phyloP scores from a whole-genome alignment of 2,797 vertebrate genomes.

The Cuniculus paca region DNA sequence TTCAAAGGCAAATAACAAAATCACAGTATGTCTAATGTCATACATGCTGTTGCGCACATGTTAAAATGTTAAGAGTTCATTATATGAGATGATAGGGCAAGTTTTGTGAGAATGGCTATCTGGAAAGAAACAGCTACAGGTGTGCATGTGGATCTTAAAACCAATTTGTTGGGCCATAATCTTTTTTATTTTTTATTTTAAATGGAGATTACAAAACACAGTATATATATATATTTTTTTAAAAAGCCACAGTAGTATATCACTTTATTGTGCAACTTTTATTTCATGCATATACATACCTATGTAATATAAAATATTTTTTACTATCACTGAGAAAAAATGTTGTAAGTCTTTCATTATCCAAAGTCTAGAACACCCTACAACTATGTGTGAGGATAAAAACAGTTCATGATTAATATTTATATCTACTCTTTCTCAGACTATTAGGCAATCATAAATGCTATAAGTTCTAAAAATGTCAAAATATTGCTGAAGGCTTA shows the following conservation, averaged over 20 bases:
- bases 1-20: slow-evolving; percentile 43
- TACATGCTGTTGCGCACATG: background rate
- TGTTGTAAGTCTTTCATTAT: slow-evolving; percentile 38
- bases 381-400: background rate
- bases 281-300: slow-evolving; percentile 42
- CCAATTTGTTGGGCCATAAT: background rate
- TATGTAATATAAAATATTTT: slow-evolving; percentile 51
- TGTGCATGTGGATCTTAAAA: background rate
- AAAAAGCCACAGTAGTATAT: background rate
- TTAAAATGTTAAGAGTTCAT: slow-evolving; percentile 54
- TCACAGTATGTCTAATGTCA: background rate
- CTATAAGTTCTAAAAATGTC: slow-evolving; percentile 11
- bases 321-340: slow-evolving; percentile 39
- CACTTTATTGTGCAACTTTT: slow-evolving; percentile 77
- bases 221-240: background rate
- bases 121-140: slow-evolving; percentile 2
- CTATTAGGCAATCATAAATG: slow-evolving; percentile 47
- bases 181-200: background rate
- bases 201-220: slow-evolving; percentile 72
- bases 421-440: slow-evolving; percentile 40
- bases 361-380: slow-evolving; percentile 16
- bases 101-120: background rate
- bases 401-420: background rate
- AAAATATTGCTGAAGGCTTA: slow-evolving; percentile 42
- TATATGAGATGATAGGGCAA: background rate